Evolutionary conservation across 2,888 invertebrate genomes (phyloP).

Genomic region (Adineta ricciae): DNA sequence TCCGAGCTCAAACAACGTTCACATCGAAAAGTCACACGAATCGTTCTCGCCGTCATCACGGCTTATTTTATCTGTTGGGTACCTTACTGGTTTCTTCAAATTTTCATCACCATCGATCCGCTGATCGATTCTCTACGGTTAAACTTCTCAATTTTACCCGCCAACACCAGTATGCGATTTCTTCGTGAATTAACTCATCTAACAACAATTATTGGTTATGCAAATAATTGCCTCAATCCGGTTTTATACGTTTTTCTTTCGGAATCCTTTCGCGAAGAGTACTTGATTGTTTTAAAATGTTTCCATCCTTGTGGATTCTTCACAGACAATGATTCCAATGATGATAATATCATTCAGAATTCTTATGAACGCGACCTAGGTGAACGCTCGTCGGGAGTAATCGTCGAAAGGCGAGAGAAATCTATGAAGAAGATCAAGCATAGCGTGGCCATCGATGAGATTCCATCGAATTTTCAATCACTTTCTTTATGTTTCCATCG

Average conservation of each 20-base stretch:
- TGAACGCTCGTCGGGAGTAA: neutral
- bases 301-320: neutral
- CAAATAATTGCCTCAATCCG: conserved; percentile 21
- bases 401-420: neutral
- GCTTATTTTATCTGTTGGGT: conserved; percentile 21
- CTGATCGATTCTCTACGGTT: neutral
- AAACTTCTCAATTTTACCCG: neutral
- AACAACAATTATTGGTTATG: conserved; percentile 22
- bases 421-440: neutral
- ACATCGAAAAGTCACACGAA: conserved; percentile 11
- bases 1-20: conserved; percentile 4
- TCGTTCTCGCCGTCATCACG: neutral
- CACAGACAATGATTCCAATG: neutral
- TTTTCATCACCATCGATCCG: neutral
- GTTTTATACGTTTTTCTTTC: conserved; percentile 11
- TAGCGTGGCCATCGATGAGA: neutral
- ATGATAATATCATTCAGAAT: neutral
- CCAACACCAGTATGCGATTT: too few species aligned
- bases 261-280: conserved; percentile 11
- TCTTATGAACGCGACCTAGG: neutral
- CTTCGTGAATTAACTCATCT: neutral
- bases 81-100: conserved; percentile 21
- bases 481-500: neutral
- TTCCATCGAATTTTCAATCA: neutral
- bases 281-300: neutral